These are phyloP conservation scores for Myodes glareolus DNA, from an alignment of 2,113 vertebrate species.

Conservation along the genomic window DNA sequence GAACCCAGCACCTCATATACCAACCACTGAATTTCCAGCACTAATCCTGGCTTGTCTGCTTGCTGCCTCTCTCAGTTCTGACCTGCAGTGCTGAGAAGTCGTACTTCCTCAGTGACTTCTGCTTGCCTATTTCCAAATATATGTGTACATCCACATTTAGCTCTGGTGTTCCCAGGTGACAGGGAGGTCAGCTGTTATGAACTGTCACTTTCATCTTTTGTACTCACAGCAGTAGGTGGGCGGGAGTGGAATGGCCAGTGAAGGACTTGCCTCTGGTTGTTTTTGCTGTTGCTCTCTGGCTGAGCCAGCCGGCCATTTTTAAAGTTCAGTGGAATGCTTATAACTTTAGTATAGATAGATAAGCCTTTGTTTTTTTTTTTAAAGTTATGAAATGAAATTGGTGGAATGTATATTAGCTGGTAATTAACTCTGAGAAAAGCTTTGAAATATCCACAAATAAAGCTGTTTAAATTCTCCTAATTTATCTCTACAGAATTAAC, in stretches of 20 bases:
- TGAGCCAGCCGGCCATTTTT: background rate
- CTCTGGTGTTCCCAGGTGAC: background rate
- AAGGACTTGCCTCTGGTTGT: too few relatives aligned
- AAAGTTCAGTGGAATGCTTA: background rate
- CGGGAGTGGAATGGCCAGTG: background rate
- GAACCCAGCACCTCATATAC: background rate
- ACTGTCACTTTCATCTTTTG: too few relatives aligned
- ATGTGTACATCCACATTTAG: background rate
- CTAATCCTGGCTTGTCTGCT: too few relatives aligned
- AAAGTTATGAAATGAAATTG: conserved; percentile 30
- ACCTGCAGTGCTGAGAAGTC: background rate
- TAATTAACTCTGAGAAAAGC: conserved; percentile 19
- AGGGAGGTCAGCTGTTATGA: background rate
- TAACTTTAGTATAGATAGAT: background rate
- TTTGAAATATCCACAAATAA: background rate
- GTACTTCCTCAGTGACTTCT: background rate
- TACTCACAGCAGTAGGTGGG: background rate
- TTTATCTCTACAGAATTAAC: background rate
- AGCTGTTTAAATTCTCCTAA: background rate
- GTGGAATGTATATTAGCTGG: conserved; percentile 10
- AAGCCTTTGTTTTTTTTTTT: background rate
- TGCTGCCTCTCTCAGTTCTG: background rate
- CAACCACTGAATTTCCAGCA: background rate
- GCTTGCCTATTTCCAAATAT: background rate
- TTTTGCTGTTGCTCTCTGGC: background rate